A percentile compares a stretch with the other conserved stretches of the same genome.
phyloP scores from a whole-genome alignment of 2,797 vertebrate genomes.

The Etheostoma nigrum region DNA sequence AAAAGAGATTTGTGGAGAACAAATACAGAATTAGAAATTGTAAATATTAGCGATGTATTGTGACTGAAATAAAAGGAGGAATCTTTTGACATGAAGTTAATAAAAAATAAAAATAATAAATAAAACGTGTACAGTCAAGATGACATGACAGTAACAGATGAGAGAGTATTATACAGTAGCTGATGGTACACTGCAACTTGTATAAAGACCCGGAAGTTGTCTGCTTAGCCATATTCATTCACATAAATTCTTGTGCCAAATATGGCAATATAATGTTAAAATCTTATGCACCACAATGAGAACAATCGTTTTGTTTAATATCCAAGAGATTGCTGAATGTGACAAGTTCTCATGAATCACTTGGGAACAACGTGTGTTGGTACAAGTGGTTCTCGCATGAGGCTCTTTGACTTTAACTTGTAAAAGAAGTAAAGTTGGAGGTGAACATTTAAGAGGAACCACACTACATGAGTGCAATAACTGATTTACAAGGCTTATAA shows the following conservation, averaged over 20 bases:
- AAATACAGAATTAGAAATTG: neutral
- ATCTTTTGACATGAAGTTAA: neutral
- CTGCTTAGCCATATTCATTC: too few species aligned
- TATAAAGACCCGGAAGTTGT: neutral
- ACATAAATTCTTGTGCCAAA: neutral
- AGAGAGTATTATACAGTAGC: neutral
- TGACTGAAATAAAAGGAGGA: neutral
- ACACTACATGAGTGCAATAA: slow-evolving; percentile 1
- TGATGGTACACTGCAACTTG: neutral
- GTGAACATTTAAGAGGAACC: slow-evolving; percentile 25
- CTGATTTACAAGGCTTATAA: slow-evolving; percentile 57
- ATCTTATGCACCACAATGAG: neutral
- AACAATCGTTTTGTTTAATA: neutral
- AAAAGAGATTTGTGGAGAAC: neutral
- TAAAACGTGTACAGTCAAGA: neutral
- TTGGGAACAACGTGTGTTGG: neutral
- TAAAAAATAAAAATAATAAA: neutral
- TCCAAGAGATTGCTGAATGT: neutral
- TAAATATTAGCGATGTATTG: neutral
- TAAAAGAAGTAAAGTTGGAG: neutral
- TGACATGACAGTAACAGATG: neutral
- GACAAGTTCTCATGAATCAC: neutral
- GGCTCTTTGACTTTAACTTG: neutral
- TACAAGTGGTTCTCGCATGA: neutral
- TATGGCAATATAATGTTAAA: neutral